phyloP scores from a whole-genome alignment of 2,797 vertebrate species.

The Acanthornis magna region DNA sequence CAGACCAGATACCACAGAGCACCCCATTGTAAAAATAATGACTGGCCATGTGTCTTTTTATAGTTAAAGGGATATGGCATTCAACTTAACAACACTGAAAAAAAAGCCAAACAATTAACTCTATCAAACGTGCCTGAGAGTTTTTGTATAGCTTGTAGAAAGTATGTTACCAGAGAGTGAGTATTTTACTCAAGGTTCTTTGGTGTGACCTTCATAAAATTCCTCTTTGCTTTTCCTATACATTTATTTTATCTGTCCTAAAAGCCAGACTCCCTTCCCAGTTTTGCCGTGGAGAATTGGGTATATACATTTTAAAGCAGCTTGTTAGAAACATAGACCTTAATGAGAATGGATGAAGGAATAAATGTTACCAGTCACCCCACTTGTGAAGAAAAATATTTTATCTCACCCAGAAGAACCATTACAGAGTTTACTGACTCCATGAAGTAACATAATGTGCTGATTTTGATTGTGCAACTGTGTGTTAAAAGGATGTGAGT shows the following conservation, averaged over 20 bases:
- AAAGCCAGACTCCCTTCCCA: neutral
- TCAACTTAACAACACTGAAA: neutral
- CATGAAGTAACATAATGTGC: slow-evolving; percentile 53
- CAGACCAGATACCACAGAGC: neutral
- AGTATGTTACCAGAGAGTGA: neutral
- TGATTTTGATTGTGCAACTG: slow-evolving; percentile 44
- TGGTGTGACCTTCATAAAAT: neutral
- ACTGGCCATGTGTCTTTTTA: neutral
- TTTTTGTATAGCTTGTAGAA: neutral
- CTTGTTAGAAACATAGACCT: slow-evolving; percentile 21
- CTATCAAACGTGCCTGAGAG: neutral
- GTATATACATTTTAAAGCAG: neutral
- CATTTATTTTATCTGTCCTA: neutral
- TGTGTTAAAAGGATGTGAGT: slow-evolving; percentile 31
- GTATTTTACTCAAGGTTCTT: neutral
- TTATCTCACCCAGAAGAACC: slow-evolving; percentile 57
- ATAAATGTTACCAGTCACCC: slow-evolving; percentile 38
- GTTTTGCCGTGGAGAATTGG: neutral
- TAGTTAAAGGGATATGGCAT: neutral
- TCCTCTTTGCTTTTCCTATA: neutral
- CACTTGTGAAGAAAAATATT: slow-evolving; percentile 41
- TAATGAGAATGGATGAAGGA: slow-evolving; percentile 43
- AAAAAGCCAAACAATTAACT: neutral
- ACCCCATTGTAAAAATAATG: neutral
- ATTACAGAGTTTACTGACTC: slow-evolving; percentile 55